A percentile compares a stretch with the other conserved stretches of the same genome.
Evolutionary conservation across 1,140 invertebrate species (phyloP).

Genomic region (Ooceraea biroi): DNA sequence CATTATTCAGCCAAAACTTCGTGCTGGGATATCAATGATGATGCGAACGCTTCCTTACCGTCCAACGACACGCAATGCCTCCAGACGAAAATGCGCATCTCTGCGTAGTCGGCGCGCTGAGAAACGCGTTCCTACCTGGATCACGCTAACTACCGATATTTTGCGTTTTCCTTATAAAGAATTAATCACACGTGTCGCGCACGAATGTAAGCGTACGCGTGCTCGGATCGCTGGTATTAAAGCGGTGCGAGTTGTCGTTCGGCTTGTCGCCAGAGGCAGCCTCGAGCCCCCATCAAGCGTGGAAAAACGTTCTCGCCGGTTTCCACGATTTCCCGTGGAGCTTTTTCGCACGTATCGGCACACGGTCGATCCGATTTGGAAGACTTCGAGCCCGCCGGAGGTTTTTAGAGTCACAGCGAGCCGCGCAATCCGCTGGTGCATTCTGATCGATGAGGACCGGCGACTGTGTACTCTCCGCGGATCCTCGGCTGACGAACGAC

Average conservation of each 20-base stretch:
- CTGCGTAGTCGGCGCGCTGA: constrained; percentile 1
- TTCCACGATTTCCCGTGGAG: background rate
- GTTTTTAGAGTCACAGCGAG: constrained; percentile 15
- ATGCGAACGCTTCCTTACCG: constrained; percentile 69
- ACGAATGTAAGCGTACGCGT: background rate
- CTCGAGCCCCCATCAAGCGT: constrained; percentile 10
- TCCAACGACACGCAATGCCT: constrained; percentile 79
- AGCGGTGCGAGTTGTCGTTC: background rate
- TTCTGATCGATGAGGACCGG: constrained; percentile 41
- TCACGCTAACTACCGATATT: constrained; percentile 40
- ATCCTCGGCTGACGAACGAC: constrained; percentile 29
- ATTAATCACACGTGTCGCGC: constrained; percentile 9
- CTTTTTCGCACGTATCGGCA: constrained; percentile 56
- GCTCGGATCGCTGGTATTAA: constrained; percentile 12
- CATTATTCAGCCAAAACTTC: constrained; percentile 55
- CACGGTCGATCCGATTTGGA: constrained; percentile 49
- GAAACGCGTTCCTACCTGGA: constrained; percentile 35
- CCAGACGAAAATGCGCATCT: constrained; percentile 78
- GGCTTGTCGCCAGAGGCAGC: background rate
- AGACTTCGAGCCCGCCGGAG: constrained; percentile 12
- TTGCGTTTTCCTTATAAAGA: background rate
- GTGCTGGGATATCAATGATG: constrained; percentile 7
- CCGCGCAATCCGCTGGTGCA: constrained; percentile 45
- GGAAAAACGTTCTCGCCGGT: background rate
- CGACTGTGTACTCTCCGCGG: constrained; percentile 10